These are phyloP conservation scores for Anguilla obscura DNA, from an alignment of 2,797 vertebrate genomes.

Conservation along the genomic window DNA sequence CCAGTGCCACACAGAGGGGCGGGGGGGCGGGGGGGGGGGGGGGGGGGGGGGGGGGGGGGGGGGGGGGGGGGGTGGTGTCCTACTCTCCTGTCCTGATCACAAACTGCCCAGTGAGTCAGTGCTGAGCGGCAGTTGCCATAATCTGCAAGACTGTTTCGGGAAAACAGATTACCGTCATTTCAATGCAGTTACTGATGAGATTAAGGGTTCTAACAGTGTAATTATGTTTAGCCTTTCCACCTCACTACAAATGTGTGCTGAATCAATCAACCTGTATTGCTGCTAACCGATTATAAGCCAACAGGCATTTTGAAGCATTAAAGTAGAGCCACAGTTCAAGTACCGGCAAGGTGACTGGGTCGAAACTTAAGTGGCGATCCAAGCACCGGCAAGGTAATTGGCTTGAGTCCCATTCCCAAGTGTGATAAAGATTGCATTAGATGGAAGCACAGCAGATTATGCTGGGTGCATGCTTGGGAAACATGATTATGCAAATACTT, in stretches of 20 bases:
- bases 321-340: not conserved
- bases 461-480: not conserved
- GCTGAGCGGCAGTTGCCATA: not conserved
- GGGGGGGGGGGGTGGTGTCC: not conserved
- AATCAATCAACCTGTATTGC: not conserved
- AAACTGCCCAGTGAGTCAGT: not conserved
- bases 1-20: not conserved
- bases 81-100: not conserved
- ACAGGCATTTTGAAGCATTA: not conserved
- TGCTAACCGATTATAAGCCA: not conserved
- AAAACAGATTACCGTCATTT: constrained; percentile 17
- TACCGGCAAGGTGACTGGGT: not conserved
- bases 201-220: constrained; percentile 9
- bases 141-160: not conserved
- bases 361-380: not conserved
- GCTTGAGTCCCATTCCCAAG: not conserved
- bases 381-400: not conserved
- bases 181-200: constrained; percentile 7
- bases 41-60: too few relatives aligned
- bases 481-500: not conserved
- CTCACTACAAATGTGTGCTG: not conserved
- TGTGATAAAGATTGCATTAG: not conserved
- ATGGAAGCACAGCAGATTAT: not conserved
- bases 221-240: not conserved
- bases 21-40: not conserved